Percentiles rank a stretch among this genome's conserved stretches.
These are phyloP conservation scores for Yponomeuta cagnagella DNA, from an alignment of 2,888 invertebrate genomes.

Conservation along the genomic window DNA sequence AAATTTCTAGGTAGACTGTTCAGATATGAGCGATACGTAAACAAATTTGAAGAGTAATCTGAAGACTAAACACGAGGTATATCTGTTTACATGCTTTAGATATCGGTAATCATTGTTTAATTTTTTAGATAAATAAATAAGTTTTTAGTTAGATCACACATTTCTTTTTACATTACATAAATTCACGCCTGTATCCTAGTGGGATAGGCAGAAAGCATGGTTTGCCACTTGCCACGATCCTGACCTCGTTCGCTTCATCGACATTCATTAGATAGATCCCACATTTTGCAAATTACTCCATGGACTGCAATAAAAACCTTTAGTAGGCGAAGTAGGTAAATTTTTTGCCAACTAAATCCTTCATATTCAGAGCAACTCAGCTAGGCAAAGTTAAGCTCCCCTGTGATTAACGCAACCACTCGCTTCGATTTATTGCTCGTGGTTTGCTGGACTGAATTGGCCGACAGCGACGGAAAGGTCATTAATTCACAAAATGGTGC, in stretches of 20 bases:
- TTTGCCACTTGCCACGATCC: too few species aligned
- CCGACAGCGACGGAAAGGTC: constrained; percentile 25
- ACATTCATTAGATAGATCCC: too few species aligned
- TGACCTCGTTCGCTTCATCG: too few species aligned
- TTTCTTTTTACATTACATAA: too few species aligned
- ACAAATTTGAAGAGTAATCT: not conserved
- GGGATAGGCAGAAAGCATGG: too few species aligned
- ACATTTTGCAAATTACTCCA: not conserved
- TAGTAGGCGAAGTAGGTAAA: not conserved
- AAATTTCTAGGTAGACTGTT: not conserved
- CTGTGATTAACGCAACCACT: constrained; percentile 44
- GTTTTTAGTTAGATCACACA: too few species aligned
- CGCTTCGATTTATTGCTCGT: constrained; percentile 47
- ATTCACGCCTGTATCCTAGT: too few species aligned
- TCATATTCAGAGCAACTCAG: not conserved
- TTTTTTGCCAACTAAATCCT: not conserved
- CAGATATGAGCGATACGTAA: not conserved
- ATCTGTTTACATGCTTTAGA: too few species aligned
- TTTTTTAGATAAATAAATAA: too few species aligned
- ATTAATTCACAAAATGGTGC: constrained; percentile 29
- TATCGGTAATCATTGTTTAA: too few species aligned
- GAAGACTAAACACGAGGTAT: too few species aligned
- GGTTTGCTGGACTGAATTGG: constrained; percentile 50
- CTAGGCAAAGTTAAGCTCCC: constrained; percentile 17
- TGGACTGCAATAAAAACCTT: too few species aligned